Base-by-base conservation (phyloP, 2,113 vertebrate species). In the Nothobranchius furzeri region DNA sequence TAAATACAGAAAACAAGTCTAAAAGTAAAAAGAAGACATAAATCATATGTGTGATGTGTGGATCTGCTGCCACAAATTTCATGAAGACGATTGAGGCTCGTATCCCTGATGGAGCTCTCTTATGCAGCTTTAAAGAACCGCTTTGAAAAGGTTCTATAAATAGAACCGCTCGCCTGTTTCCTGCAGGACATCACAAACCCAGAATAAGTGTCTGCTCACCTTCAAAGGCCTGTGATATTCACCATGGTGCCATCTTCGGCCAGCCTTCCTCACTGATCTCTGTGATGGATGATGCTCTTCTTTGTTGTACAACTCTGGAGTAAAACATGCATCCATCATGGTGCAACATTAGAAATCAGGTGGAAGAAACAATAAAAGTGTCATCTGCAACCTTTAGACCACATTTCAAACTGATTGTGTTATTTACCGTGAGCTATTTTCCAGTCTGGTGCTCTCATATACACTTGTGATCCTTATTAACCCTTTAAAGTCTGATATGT, bases 71-170 rank as follows among this genome's bases (percentile, higher is more conserved):
- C 60, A 17, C 51, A 69, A 70, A 76, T 43, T 58, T 20, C 55
- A 20, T 43, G n/a, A 10, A 42, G 37, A 24, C 17, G 43, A 3
- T 6, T 9, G 13, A 43, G 55, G 5, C 36, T 24, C 12, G 11
- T 30, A 6, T 14, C 47, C 43, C 6, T 40, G 2, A 49, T 60
- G n/a, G 46, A 59, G 49, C 60, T 12, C 68, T 64, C 37, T 42
- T 14, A 11, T 30, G 30, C 53, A 48, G 48, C 63, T 55, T 42
- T 68, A 70, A 81, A 60, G 40, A 52, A 61, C 58, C 70, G 50
- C 68, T 71, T 63, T 75, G 12, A 82, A 72, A 79, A 59, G 12
- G 42, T 2, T 69, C 79, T 88, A 88, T 81, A 76, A 86, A 89
- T 89, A 89, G 79, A 60, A 15, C 20, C 0, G 37, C 14, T 57